Evolutionary conservation across 37 sponge, comb jelly and placozoan genomes (phyloP).

Genomic region (Spongia lamella): DNA sequence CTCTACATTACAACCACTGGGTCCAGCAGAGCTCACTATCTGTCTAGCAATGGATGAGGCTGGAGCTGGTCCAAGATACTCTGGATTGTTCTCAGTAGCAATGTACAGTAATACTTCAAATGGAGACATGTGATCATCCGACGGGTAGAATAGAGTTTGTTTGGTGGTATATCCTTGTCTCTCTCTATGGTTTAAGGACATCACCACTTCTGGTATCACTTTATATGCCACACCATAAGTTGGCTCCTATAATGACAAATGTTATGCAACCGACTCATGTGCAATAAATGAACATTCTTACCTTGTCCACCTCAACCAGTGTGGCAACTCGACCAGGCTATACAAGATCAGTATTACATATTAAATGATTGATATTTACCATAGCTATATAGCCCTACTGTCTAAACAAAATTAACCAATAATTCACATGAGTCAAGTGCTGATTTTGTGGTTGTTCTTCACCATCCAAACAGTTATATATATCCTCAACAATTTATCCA

Average conservation of each 20-base stretch:
- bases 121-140: not conserved
- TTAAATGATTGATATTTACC: no score
- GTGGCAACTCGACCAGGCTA: constrained; percentile 96
- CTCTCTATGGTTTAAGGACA: constrained; percentile 78
- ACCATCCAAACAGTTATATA: no score
- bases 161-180: constrained; percentile 73
- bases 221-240: constrained; percentile 92
- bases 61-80: constrained; percentile 81
- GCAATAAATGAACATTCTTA: constrained; percentile 1
- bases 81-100: constrained; percentile 71
- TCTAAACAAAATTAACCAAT: no score
- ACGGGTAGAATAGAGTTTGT: constrained; percentile 70
- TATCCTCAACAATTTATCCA: no score
- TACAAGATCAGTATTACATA: not conserved
- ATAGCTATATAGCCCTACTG: no score
- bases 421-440: no score
- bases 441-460: no score
- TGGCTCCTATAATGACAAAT: constrained; percentile 27
- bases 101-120: constrained; percentile 79
- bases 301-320: constrained; percentile 57
- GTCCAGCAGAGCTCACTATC: constrained; percentile 67
- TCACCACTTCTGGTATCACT: constrained; percentile 59
- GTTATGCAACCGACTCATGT: not conserved
- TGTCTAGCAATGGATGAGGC: constrained; percentile 59
- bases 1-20: constrained; percentile 86